Evolutionary conservation across 1,140 invertebrate genomes (phyloP).

Genomic region (Popillia japonica): DNA sequence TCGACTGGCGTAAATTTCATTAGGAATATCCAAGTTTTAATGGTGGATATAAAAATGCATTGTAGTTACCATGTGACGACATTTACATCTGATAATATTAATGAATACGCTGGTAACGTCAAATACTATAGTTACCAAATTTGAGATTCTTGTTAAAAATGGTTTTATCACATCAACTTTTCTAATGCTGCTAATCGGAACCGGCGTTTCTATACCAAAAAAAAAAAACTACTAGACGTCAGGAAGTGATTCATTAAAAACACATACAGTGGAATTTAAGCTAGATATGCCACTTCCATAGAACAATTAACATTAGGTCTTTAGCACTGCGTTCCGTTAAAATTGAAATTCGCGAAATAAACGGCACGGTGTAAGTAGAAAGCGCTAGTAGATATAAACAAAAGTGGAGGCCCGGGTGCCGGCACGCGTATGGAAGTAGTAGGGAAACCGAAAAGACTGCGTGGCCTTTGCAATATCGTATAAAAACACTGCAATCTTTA

Average conservation of each 20-base stretch:
- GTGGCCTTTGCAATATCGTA: constrained; percentile 38
- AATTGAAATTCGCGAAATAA: neutral
- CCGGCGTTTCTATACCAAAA: neutral
- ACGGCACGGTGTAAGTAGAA: neutral
- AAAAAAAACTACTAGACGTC: neutral
- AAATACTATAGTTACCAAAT: no score
- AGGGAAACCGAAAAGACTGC: constrained; percentile 30
- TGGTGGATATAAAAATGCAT: no score
- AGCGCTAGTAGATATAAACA: constrained; percentile 5
- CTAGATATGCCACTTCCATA: neutral
- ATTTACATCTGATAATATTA: no score
- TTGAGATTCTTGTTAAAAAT: no score
- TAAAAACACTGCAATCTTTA: constrained; percentile 40
- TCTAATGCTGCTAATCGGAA: neutral
- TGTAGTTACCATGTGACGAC: no score
- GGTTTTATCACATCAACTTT: no score
- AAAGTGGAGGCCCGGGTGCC: constrained; percentile 4
- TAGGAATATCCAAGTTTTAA: no score
- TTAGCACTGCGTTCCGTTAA: neutral
- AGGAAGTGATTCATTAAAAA: neutral
- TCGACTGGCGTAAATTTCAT: no score
- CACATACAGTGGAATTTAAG: neutral
- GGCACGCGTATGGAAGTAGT: constrained; percentile 8
- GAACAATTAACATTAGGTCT: neutral
- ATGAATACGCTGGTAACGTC: no score